Conservation (phyloP, 2,797 vertebrate species). For the Argyrosomus regius region DNA sequence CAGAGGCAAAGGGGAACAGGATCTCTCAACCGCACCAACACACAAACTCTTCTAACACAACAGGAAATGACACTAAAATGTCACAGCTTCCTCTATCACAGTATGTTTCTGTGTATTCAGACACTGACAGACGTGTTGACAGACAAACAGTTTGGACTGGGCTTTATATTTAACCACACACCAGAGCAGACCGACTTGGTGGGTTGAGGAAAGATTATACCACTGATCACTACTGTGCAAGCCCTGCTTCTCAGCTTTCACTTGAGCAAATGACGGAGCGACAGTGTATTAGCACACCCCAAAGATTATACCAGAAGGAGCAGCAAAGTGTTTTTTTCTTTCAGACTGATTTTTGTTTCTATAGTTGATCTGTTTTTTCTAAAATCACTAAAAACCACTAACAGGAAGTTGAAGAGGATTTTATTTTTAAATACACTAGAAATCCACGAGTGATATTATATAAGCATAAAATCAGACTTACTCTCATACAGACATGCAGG, state of each 20-base stretch:
- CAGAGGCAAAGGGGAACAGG: conserved; percentile 51
- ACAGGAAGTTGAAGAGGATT: no score
- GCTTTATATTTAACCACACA: conserved; percentile 43
- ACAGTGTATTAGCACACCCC: not conserved
- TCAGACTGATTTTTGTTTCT: not conserved
- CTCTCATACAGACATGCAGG: no score
- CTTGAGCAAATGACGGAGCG: not conserved
- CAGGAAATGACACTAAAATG: conserved; percentile 69
- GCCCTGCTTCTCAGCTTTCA: conserved; percentile 31
- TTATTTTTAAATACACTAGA: no score
- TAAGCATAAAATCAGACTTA: no score
- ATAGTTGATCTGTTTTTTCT: not conserved
- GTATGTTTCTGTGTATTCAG: conserved; percentile 1
- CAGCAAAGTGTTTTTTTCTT: not conserved
- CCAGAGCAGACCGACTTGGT: not conserved
- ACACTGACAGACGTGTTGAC: conserved; percentile 4
- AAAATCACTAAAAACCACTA: not conserved
- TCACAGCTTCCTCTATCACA: conserved; percentile 49
- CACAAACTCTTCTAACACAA: conserved; percentile 59
- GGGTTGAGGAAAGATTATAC: conserved; percentile 21
- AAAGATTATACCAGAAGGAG: not conserved
- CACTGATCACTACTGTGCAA: not conserved
- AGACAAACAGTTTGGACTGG: not conserved
- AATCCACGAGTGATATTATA: no score
- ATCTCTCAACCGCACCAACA: conserved; percentile 42